Conservation (phyloP, 2,113 vertebrate genomes). For the Ageneiosus marmoratus region DNA sequence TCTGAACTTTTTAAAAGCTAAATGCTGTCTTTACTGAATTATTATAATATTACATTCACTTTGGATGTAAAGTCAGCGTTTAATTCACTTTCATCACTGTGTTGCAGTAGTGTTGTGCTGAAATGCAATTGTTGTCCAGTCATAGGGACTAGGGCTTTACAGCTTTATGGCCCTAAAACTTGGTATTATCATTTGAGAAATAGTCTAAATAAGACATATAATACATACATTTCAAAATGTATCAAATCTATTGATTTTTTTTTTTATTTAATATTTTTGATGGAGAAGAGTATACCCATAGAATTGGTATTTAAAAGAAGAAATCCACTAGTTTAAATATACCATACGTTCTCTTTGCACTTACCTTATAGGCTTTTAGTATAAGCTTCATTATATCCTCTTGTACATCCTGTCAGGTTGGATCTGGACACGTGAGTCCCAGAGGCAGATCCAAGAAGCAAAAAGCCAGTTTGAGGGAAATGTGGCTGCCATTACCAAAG, state of each 20-base stretch:
- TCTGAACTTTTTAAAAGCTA: too few species aligned
- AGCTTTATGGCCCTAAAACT: background rate
- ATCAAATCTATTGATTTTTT: background rate
- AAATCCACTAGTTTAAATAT: too few species aligned
- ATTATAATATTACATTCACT: background rate
- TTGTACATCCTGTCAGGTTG: constrained; percentile 75
- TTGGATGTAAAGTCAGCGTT: background rate
- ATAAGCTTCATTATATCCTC: background rate
- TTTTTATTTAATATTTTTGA: background rate
- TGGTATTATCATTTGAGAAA: background rate
- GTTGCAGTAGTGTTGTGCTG: background rate
- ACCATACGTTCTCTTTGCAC: background rate
- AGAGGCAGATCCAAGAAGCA: constrained; percentile 84
- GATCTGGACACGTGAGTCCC: constrained; percentile 94
- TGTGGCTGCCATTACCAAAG: constrained; percentile 70
- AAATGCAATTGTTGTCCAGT: background rate
- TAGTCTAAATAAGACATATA: background rate
- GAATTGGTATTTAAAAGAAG: background rate
- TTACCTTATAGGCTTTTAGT: background rate
- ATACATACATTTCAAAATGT: too few species aligned
- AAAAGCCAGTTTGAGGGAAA: constrained; percentile 75
- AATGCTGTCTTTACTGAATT: background rate
- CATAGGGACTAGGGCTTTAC: background rate
- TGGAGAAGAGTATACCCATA: background rate
- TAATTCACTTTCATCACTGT: background rate